These are phyloP conservation scores for Argyra leucocephala DNA, from an alignment of 2,888 invertebrate genomes.

Conservation along the genomic window DNA sequence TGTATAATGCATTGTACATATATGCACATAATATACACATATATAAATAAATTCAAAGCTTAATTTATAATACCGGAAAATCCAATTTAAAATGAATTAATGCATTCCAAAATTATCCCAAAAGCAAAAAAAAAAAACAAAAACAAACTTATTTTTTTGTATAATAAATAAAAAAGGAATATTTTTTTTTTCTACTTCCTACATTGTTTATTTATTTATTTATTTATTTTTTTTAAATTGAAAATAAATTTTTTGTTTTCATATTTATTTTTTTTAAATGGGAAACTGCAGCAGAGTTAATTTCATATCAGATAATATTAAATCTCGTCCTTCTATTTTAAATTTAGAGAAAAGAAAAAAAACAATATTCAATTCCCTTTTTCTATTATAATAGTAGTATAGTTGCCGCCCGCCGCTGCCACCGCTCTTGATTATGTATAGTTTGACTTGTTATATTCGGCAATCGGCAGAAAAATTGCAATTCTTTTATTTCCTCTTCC, in stretches of 20 bases:
- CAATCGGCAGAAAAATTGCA: too few relatives aligned
- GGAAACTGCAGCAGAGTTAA: not conserved
- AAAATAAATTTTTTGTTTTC: too few relatives aligned
- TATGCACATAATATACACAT: too few relatives aligned
- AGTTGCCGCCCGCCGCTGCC: too few relatives aligned
- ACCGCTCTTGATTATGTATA: too few relatives aligned
- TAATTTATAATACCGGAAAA: slow-evolving; percentile 3
- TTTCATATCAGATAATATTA: not conserved
- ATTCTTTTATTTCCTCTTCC: too few relatives aligned
- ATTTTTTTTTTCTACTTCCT: not conserved
- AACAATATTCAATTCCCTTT: too few relatives aligned
- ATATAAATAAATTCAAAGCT: not conserved
- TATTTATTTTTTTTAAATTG: not conserved
- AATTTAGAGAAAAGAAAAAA: not conserved
- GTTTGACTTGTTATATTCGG: too few relatives aligned
- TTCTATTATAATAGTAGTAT: too few relatives aligned
- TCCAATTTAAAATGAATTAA: slow-evolving; percentile 3
- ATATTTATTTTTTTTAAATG: too few relatives aligned
- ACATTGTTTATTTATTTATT: not conserved
- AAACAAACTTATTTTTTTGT: not conserved
- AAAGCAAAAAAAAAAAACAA: too few relatives aligned
- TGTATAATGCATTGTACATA: too few relatives aligned
- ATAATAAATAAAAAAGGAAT: not conserved
- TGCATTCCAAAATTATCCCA: not conserved
- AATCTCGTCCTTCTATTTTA: not conserved